Evolutionary conservation across 2,888 invertebrate species (phyloP).

Genomic region (Hyposoter didymator): DNA sequence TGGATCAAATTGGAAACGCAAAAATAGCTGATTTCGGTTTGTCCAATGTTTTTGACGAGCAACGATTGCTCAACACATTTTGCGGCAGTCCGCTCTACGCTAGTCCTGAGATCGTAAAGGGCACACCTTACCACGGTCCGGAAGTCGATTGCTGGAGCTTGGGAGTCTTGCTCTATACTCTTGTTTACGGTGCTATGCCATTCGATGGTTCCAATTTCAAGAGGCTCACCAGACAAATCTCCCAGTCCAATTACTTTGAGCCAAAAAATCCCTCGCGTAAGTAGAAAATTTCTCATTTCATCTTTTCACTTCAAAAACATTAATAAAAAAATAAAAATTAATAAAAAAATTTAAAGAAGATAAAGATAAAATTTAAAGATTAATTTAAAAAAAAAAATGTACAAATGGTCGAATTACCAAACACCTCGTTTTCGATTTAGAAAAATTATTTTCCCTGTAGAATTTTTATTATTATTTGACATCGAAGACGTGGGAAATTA

Average conservation of each 20-base stretch:
- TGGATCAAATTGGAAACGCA: constrained; percentile 97
- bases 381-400: too few relatives aligned
- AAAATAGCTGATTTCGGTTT: constrained; percentile 99
- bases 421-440: too few relatives aligned
- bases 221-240: constrained; percentile 97
- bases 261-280: constrained; percentile 96
- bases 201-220: constrained; percentile 99
- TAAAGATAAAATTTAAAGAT: too few relatives aligned
- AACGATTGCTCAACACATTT: constrained; percentile 94
- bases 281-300: constrained; percentile 77
- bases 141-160: constrained; percentile 98
- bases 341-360: too few relatives aligned
- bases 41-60: constrained; percentile 97
- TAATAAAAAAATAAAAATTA: too few relatives aligned
- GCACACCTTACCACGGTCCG: constrained; percentile 98
- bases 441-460: too few relatives aligned
- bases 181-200: constrained; percentile 99
- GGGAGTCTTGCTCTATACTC: constrained; percentile 97
- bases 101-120: constrained; percentile 98
- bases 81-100: constrained; percentile 99
- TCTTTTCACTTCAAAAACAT: background rate
- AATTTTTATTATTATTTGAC: too few relatives aligned
- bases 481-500: too few relatives aligned
- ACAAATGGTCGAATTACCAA: too few relatives aligned
- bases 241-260: constrained; percentile 98